Percentiles rank a stretch among this genome's conserved stretches.
phyloP scores from a whole-genome alignment of 2,888 invertebrate species.

The Ochlodes sylvanus region DNA sequence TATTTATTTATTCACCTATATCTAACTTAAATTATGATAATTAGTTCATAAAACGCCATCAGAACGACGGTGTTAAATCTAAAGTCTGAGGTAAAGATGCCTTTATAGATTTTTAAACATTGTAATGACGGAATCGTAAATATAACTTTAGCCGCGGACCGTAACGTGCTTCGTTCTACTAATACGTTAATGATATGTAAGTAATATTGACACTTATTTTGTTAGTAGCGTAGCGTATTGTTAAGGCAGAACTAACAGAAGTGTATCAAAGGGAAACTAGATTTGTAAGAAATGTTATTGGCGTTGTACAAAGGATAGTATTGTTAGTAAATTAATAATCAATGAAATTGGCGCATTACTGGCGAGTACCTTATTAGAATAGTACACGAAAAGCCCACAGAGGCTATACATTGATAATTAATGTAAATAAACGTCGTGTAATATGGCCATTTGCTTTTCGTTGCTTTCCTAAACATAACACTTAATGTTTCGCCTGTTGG shows the following conservation, averaged over 20 bases:
- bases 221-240: conserved; percentile 75
- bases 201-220: conserved; percentile 83
- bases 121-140: conserved; percentile 73
- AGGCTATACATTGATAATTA: conserved; percentile 76
- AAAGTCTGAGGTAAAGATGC: conserved; percentile 85
- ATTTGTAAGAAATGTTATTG: conserved; percentile 77
- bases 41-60: conserved; percentile 79
- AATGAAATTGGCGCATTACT: conserved; percentile 84
- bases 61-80: conserved; percentile 80
- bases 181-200: conserved; percentile 74
- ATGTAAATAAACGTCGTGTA: conserved; percentile 71
- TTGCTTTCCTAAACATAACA: conserved; percentile 70
- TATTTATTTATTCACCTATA: conserved; percentile 79
- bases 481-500: conserved; percentile 49
- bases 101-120: conserved; percentile 84
- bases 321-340: conserved; percentile 79
- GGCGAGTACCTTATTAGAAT: conserved; percentile 85
- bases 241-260: conserved; percentile 77
- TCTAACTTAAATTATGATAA: conserved; percentile 76
- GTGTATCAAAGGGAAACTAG: conserved; percentile 77
- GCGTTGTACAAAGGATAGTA: conserved; percentile 83
- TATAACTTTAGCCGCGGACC: conserved; percentile 72
- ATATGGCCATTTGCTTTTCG: conserved; percentile 71
- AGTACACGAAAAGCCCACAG: conserved; percentile 76
- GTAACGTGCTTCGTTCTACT: conserved; percentile 74